Evolutionary conservation across 2,113 vertebrate species (phyloP), one percentile per base, ranked within the genome.

Genomic region (Ceyx melanurus): DNA sequence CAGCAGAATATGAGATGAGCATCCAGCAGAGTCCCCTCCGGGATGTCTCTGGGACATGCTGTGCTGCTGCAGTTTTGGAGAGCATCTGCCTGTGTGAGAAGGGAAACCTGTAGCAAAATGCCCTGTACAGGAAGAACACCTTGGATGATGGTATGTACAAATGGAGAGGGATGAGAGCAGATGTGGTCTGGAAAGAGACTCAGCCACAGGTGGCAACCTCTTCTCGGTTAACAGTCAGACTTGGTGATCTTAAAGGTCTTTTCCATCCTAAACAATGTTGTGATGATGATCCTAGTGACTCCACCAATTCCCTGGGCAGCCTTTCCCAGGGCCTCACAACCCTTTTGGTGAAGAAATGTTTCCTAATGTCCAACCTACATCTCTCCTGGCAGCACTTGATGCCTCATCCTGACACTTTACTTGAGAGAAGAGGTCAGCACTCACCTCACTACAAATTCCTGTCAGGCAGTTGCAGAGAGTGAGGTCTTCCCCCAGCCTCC

Each of bases 111-210:
- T 0, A 72, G 53, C 19, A 37, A 31, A 86, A 22, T 7, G 31
- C 35, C 22, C 21, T 2, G 22, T 42, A 51, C 56, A 64, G 57
- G 37, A 40, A 71, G n/a, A 67, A 51, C 18, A 13, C 18, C 20
- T 25, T 15, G 53, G n/a, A 28, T 22, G 28, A 40, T 56, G 33
- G 18, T 6, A 15, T 1, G 7, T 0, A 0, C 22, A 43, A n/a
- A 35, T 1, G 13, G 29, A 82, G 19, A 0, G 0, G 22, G 28
- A 51, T 26, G 65, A 71, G 70, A 67, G 22, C 43, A 65, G 33
- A 6, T 1, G 3, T 4, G 13, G 15, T 31, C 33, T 87, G 82
- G 53, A 56, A 61, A 68, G 42, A 33, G 50, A 33, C 37, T 91
- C 85, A 72, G 48, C 10, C 74, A 46, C 16, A 43, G 18, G 13